phyloP scores from a whole-genome alignment of 1,140 invertebrate genomes.

The Sinonovacula constricta region DNA sequence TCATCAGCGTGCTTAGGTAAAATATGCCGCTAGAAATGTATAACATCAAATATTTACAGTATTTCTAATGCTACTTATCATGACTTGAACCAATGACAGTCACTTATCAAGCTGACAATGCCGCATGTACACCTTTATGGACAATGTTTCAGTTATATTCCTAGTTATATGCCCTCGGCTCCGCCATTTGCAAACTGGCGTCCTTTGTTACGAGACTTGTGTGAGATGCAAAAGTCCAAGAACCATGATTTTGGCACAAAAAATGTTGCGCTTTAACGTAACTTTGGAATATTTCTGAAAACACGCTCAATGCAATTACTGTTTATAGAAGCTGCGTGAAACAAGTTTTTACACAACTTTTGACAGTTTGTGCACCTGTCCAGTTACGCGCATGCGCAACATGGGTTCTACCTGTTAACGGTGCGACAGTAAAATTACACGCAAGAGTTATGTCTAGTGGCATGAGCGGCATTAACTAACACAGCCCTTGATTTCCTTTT shows the following conservation, averaged over 20 bases:
- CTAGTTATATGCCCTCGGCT: background rate
- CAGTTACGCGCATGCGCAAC: constrained; percentile 48
- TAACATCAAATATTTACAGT: background rate
- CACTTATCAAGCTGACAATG: background rate
- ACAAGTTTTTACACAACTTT: constrained; percentile 49
- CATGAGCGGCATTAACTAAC: no score
- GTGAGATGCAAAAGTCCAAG: background rate
- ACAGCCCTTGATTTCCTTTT: no score
- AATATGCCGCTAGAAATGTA: background rate
- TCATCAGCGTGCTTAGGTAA: background rate
- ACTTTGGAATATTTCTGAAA: background rate
- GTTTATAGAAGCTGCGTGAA: no score
- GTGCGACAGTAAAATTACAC: no score
- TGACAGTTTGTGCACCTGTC: constrained; percentile 49
- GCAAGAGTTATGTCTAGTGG: no score
- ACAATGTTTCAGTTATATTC: background rate
- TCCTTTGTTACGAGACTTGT: constrained; percentile 56
- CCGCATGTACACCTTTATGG: background rate
- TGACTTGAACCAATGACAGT: background rate
- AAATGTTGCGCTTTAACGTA: background rate
- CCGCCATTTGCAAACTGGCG: constrained; percentile 58
- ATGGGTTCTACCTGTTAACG: no score
- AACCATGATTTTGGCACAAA: background rate
- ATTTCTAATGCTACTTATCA: background rate
- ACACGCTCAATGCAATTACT: background rate